These are phyloP conservation scores for Acanthoscelides obtectus DNA, from an alignment of 2,888 invertebrate genomes.

Conservation along the genomic window DNA sequence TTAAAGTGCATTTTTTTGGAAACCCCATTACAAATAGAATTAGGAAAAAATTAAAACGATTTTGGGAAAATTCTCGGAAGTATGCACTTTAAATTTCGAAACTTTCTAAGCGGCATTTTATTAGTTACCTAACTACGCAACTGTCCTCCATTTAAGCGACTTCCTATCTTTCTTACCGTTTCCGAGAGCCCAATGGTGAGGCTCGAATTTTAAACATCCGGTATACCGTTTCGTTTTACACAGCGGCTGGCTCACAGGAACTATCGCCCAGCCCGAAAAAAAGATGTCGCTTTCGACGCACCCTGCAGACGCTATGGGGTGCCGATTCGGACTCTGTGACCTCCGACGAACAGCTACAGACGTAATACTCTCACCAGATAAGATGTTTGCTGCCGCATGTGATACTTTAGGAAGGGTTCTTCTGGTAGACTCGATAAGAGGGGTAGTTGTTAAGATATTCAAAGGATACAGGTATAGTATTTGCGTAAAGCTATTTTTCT, in stretches of 20 bases:
- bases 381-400: constrained; percentile 72
- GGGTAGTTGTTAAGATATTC: constrained; percentile 80
- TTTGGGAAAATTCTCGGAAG: too few relatives aligned
- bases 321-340: constrained; percentile 80
- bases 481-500: too few relatives aligned
- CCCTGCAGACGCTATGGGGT: constrained; percentile 68
- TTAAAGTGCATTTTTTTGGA: too few relatives aligned
- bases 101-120: too few relatives aligned
- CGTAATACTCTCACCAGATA: constrained; percentile 77
- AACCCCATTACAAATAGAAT: too few relatives aligned
- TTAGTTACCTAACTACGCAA: too few relatives aligned
- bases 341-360: constrained; percentile 66
- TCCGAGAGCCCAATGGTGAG: too few relatives aligned
- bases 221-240: constrained; percentile 8
- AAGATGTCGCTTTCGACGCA: constrained; percentile 46
- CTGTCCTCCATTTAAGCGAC: too few relatives aligned
- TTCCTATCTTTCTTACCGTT: too few relatives aligned
- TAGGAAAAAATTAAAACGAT: too few relatives aligned
- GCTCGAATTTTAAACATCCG: too few relatives aligned
- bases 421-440: constrained; percentile 75
- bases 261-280: constrained; percentile 47
- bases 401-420: constrained; percentile 87
- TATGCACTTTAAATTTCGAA: too few relatives aligned
- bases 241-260: constrained; percentile 54
- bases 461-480: constrained; percentile 67